Percentiles rank a stretch among this genome's conserved stretches.
phyloP scores from a whole-genome alignment of 2,797 vertebrate genomes.

The Channa striata region DNA sequence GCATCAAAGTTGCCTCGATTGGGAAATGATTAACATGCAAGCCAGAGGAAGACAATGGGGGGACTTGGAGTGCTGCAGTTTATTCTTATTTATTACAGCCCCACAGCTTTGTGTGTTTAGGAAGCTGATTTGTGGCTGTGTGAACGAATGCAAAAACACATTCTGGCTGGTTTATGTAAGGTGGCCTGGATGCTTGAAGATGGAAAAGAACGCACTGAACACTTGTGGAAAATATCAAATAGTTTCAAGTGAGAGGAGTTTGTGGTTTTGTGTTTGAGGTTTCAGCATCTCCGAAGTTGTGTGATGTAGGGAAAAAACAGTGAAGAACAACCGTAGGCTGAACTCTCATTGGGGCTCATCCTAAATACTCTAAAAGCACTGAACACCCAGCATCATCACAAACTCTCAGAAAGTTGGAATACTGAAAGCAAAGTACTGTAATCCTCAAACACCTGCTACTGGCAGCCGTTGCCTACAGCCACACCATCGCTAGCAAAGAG shows the following conservation, averaged over 20 bases:
- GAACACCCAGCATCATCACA: constrained; percentile 48
- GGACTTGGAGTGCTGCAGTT: constrained; percentile 43
- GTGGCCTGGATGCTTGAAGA: constrained; percentile 46
- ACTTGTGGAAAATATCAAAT: constrained; percentile 60
- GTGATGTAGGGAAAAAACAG: constrained; percentile 34
- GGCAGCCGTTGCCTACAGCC: constrained; percentile 42
- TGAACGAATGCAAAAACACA: constrained; percentile 51
- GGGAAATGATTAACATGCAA: constrained; percentile 67
- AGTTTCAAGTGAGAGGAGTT: constrained; percentile 51
- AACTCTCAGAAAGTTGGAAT: constrained; percentile 47
- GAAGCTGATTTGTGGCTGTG: constrained; percentile 59
- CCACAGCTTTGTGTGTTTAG: constrained; percentile 68
- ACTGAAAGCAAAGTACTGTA: constrained; percentile 43
- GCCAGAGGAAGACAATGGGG: constrained; percentile 58
- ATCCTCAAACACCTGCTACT: constrained; percentile 34
- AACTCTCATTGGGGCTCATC: constrained; percentile 60
- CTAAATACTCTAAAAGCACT: constrained; percentile 54
- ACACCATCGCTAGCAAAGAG: constrained; percentile 16
- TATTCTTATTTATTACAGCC: constrained; percentile 64
- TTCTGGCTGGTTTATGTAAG: constrained; percentile 52
- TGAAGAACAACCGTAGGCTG: constrained; percentile 55
- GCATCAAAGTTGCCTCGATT: constrained; percentile 37
- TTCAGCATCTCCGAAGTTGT: constrained; percentile 48
- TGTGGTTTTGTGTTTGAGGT: constrained; percentile 23
- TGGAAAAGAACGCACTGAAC: neutral